Evolutionary conservation across 1,140 invertebrate species (phyloP), one percentile per base, ranked within the genome.

Genomic region (Dinoponera quadriceps): DNA sequence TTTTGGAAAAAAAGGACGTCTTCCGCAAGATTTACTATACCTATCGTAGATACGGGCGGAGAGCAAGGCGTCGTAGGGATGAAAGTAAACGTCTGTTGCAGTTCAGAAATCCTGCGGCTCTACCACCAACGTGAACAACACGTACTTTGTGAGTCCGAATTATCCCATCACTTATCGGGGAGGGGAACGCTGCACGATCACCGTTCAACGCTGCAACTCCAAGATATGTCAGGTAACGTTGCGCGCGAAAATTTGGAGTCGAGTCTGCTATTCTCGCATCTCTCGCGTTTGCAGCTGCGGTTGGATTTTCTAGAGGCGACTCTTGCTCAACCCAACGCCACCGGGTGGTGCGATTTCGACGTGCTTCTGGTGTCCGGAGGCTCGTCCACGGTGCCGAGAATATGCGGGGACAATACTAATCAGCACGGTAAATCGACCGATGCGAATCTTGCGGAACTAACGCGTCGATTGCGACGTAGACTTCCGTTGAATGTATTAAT

Each of bases 321-420:
- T 57, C 90, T 98, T 16, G 95, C 96, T 0, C 96, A 97, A 80
- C 97, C 97, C 0, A 95, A 96, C 84, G 96, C 95, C 0, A 96
- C 96, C 90, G 97, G 97, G 1, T 94, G 94, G 54, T 98, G 97
- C 91, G 92, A 94, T 2, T 96, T 95, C 0, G 97, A 98, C 91
- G 95, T 96, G 9, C 91, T 98, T 57, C 95, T 95, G 7, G 94
- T 98, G 22, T 96, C 96, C 0, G 97, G 97, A 7, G 96, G 96
- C 0, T 93, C 95, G 11, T 95, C 95, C 0, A 92, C 94, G 20
- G 95, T 97, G 2, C 96, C 97, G 0, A 92, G 94, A 25, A 95
- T 98, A 71, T 98, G 97, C 92, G 97, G 97, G 11, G 96, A 97
- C 89, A 97, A 98, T 93, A 95, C 95, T 0, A 97, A 97, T 11